Evolutionary conservation across 2,888 invertebrate genomes (phyloP).

Genomic region (Cephus pygmeus): DNA sequence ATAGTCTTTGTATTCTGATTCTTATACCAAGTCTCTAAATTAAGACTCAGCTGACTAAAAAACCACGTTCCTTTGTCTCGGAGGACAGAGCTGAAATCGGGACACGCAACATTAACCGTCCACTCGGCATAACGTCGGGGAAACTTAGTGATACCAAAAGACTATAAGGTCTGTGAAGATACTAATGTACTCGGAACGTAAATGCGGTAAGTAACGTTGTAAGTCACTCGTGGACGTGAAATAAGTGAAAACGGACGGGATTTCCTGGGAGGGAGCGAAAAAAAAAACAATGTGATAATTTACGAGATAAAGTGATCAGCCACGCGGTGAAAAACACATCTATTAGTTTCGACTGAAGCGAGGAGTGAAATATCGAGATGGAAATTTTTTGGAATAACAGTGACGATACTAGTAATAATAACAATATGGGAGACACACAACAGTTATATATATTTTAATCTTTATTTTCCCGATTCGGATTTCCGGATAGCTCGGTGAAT

Average conservation of each 20-base stretch:
- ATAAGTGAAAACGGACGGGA: background rate
- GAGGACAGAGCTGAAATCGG: conserved; percentile 34
- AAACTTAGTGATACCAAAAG: background rate
- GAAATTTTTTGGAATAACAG: background rate
- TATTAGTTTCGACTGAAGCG: background rate
- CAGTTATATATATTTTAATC: background rate
- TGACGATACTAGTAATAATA: background rate
- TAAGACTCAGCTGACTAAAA: conserved; percentile 6
- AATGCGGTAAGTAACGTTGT: background rate
- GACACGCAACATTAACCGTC: conserved; percentile 51
- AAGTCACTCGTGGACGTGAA: background rate
- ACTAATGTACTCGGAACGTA: background rate
- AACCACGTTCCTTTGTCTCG: conserved; percentile 22
- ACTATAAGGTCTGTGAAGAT: background rate
- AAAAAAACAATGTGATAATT: background rate
- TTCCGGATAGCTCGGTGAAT: no score
- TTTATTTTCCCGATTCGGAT: no score
- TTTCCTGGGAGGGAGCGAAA: background rate
- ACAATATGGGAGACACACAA: background rate
- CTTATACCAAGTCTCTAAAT: background rate
- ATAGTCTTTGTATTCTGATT: background rate
- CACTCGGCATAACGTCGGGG: conserved; percentile 34
- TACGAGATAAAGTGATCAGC: background rate
- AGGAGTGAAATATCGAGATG: background rate
- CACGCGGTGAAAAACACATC: background rate